Conservation (phyloP, 2,113 vertebrate species). For the Enhydra lutris region DNA sequence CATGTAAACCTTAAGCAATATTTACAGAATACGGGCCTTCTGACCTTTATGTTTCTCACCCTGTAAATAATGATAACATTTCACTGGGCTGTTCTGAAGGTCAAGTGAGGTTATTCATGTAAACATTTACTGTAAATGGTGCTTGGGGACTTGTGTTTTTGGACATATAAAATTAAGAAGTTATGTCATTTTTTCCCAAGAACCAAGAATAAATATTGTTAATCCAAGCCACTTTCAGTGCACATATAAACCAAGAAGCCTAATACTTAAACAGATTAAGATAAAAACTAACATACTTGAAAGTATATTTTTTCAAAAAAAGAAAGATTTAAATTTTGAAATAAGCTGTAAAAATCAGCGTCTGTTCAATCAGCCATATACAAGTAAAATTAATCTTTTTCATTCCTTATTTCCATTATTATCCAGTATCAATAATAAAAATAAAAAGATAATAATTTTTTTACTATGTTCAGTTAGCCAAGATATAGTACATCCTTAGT, state of each 20-base stretch:
- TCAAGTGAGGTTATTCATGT: constrained; percentile 24
- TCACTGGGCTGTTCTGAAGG: constrained; percentile 35
- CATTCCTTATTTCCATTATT: neutral
- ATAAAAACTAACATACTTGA: constrained; percentile 41
- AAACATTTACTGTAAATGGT: constrained; percentile 46
- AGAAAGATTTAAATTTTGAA: constrained; percentile 26
- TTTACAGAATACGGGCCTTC: constrained; percentile 28
- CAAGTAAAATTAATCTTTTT: neutral
- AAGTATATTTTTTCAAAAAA: neutral
- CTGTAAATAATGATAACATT: constrained; percentile 40
- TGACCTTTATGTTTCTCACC: constrained; percentile 37
- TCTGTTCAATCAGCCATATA: neutral
- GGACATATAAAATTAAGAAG: constrained; percentile 47
- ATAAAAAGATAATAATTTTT: neutral
- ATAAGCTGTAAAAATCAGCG: neutral
- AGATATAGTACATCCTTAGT: neutral
- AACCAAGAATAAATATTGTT: constrained; percentile 56
- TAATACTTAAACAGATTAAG: constrained; percentile 59
- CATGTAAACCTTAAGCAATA: neutral
- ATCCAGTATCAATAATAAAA: neutral
- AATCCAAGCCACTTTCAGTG: constrained; percentile 37
- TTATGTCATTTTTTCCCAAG: neutral
- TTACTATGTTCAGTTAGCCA: neutral
- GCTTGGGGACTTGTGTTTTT: neutral
- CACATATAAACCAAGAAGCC: constrained; percentile 36